Evolutionary conservation across 2,113 vertebrate genomes (phyloP).

Genomic region (Etia nguti): DNA sequence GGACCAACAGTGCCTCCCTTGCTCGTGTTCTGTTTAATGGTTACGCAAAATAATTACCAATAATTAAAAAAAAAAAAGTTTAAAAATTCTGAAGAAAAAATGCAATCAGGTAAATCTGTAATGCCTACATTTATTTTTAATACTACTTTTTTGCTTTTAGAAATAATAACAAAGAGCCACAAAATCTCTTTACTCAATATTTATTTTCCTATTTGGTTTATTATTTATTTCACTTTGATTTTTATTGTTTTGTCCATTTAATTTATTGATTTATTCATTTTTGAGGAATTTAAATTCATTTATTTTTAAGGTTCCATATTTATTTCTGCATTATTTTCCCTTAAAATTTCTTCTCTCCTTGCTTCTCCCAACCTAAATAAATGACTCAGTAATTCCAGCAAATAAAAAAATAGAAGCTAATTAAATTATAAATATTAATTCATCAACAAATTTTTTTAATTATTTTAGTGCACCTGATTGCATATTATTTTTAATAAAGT

Average conservation of each 20-base stretch:
- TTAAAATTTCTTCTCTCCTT: not conserved
- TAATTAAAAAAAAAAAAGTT: not conserved
- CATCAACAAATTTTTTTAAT: not conserved
- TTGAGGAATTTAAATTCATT: not conserved
- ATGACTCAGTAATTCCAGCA: not conserved
- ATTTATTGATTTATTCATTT: not conserved
- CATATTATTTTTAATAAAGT: not conserved
- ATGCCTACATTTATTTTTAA: not conserved
- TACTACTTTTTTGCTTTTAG: not conserved
- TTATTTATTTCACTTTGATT: not conserved
- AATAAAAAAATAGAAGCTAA: not conserved
- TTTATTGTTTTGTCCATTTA: not conserved
- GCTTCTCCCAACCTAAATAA: not conserved
- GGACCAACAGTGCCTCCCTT: not conserved
- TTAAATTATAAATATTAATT: not conserved
- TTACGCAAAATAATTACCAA: not conserved
- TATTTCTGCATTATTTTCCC: not conserved
- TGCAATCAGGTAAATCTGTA: not conserved
- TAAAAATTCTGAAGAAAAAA: not conserved
- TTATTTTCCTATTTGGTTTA: not conserved
- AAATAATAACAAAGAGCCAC: not conserved
- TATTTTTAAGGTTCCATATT: not conserved
- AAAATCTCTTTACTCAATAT: not conserved
- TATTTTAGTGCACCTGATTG: fast-evolving
- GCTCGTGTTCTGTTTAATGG: not conserved